These are phyloP conservation scores for Oscheius sp. DNA, from an alignment of 2,888 invertebrate genomes.

Conservation along the genomic window DNA sequence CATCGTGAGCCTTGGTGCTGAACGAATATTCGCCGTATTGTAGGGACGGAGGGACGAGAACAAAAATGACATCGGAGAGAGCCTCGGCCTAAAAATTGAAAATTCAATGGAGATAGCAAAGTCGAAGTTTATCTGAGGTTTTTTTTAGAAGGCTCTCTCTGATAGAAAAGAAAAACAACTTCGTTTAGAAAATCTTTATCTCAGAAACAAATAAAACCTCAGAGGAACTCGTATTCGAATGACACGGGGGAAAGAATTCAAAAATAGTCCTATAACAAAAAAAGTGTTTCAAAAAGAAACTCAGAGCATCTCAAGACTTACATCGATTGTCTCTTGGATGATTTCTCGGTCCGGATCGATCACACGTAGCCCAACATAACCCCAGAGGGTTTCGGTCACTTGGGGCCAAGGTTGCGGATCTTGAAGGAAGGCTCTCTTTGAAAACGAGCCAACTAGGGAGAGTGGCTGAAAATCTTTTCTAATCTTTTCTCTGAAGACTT, in stretches of 20 bases:
- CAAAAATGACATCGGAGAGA: conserved; percentile 53
- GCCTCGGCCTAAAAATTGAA: conserved; percentile 37
- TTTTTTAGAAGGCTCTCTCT: neutral
- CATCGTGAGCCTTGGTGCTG: conserved; percentile 34
- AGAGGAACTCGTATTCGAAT: neutral
- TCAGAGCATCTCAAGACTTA: conserved; percentile 11
- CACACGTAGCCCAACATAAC: conserved; percentile 26
- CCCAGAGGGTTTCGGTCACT: conserved; percentile 29
- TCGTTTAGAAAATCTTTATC: neutral
- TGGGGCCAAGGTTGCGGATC: conserved; percentile 33
- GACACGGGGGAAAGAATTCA: too few relatives aligned
- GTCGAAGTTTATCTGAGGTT: neutral
- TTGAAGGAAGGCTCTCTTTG: conserved; percentile 2
- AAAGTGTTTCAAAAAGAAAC: neutral
- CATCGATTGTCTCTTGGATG: conserved; percentile 35
- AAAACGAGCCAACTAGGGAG: neutral
- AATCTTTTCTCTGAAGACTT: conserved; percentile 26
- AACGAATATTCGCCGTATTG: conserved; percentile 33
- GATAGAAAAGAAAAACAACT: neutral
- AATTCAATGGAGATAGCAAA: too few relatives aligned
- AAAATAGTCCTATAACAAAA: conserved; percentile 14
- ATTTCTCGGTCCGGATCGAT: conserved; percentile 40
- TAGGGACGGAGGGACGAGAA: conserved; percentile 60
- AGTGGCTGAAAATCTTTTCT: neutral
- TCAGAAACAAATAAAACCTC: neutral